Percentiles rank a stretch among this genome's conserved stretches.
phyloP scores from a whole-genome alignment of 2,797 vertebrate genomes.

The Percopsis omiscomaycus region DNA sequence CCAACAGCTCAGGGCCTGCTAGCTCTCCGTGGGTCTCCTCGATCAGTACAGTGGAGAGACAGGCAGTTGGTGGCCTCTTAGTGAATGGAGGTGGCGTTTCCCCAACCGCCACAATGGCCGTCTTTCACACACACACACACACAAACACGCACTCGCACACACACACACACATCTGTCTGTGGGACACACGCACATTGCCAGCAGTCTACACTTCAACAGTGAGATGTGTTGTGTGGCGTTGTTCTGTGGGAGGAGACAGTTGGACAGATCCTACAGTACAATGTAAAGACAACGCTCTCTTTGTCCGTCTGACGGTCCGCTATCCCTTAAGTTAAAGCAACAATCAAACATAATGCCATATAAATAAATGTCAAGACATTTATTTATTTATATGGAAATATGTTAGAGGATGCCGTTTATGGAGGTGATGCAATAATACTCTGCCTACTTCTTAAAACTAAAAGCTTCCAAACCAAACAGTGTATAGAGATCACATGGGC shows the following conservation, averaged over 20 bases:
- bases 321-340: conserved; percentile 26
- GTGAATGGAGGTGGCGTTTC: conserved; percentile 66
- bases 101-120: conserved; percentile 60
- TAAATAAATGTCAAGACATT: too few species aligned
- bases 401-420: too few species aligned
- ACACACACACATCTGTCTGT: conserved; percentile 33
- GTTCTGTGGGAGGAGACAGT: conserved; percentile 40
- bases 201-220: conserved; percentile 54
- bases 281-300: conserved; percentile 38
- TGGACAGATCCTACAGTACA: conserved; percentile 55
- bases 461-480: too few species aligned
- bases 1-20: conserved; percentile 19
- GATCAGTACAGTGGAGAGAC: conserved; percentile 43
- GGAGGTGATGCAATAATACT: too few species aligned
- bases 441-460: too few species aligned
- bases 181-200: conserved; percentile 15
- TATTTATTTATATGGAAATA: too few species aligned
- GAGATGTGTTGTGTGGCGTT: conserved; percentile 52
- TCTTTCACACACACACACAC: conserved; percentile 56
- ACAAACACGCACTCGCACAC: conserved; percentile 40
- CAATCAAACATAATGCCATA: conserved; percentile 9
- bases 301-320: conserved; percentile 42
- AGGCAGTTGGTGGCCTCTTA: conserved; percentile 60
- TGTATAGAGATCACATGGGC: too few species aligned
- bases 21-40: conserved; percentile 37